Percentiles rank a stretch among this genome's conserved stretches.
Conservation (phyloP, 2,797 vertebrate species). For the Craterocephalus amniculus region DNA sequence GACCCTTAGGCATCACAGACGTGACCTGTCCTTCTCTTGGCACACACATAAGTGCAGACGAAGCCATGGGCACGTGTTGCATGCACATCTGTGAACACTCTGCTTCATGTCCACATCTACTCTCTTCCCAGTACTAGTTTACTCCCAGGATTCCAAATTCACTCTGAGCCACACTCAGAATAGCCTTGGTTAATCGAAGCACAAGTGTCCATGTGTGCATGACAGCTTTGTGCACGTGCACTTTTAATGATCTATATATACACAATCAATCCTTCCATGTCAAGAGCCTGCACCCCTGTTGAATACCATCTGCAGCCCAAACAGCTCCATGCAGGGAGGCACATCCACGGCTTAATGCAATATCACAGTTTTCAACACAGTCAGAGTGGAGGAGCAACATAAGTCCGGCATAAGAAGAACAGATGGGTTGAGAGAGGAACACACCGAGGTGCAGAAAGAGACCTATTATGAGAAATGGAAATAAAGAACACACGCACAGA, state of each 20-base stretch:
- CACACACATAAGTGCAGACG: neutral
- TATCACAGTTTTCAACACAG: slow-evolving; percentile 44
- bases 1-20: slow-evolving; percentile 44
- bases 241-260: slow-evolving; percentile 5
- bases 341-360: slow-evolving; percentile 12
- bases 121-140: neutral
- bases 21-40: slow-evolving; percentile 30
- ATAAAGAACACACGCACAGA: slow-evolving; percentile 10
- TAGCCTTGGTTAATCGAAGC: slow-evolving; percentile 28
- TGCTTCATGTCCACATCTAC: neutral
- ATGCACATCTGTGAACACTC: slow-evolving; percentile 7
- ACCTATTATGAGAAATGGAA: slow-evolving; percentile 17
- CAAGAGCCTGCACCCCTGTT: slow-evolving; percentile 8
- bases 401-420: slow-evolving; percentile 30
- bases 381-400: slow-evolving; percentile 19
- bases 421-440: slow-evolving; percentile 44
- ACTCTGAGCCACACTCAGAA: slow-evolving; percentile 36
- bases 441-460: slow-evolving; percentile 32
- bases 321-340: slow-evolving; percentile 43
- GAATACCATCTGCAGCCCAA: slow-evolving; percentile 38
- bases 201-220: neutral
- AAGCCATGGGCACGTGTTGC: neutral
- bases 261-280: slow-evolving; percentile 11
- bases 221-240: neutral
- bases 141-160: slow-evolving; percentile 10